Percentiles rank a stretch among this genome's conserved stretches.
These are phyloP conservation scores for Eristalis arbustorum DNA, from an alignment of 2,888 invertebrate genomes.

Conservation along the genomic window DNA sequence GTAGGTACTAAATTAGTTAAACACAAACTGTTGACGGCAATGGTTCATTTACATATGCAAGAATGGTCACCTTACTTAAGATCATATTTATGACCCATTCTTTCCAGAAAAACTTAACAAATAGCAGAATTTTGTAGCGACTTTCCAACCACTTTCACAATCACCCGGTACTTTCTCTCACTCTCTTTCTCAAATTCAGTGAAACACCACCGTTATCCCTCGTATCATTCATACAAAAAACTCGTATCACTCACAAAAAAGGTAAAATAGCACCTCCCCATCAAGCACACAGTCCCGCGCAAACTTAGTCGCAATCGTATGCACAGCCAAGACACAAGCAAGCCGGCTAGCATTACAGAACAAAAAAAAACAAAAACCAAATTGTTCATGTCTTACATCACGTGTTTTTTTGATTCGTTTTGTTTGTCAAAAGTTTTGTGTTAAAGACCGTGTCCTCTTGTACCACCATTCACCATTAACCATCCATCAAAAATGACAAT, in stretches of 20 bases:
- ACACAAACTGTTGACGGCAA: too few relatives aligned
- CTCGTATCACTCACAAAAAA: neutral
- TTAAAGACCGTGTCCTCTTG: neutral
- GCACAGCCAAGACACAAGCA: conserved; percentile 15
- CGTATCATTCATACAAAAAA: conserved; percentile 21
- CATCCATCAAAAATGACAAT: conserved; percentile 74
- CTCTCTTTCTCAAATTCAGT: neutral
- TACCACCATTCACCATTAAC: too few relatives aligned
- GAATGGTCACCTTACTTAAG: too few relatives aligned
- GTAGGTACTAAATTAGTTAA: too few relatives aligned
- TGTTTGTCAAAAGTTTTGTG: neutral
- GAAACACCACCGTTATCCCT: conserved; percentile 11
- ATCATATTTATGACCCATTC: neutral
- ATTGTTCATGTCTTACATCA: conserved; percentile 6
- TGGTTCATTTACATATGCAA: too few relatives aligned
- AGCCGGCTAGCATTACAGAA: conserved; percentile 10
- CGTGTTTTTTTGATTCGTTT: conserved; percentile 47
- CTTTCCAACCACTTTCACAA: neutral
- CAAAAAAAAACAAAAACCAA: neutral
- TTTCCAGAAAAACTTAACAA: too few relatives aligned
- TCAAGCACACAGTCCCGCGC: neutral
- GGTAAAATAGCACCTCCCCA: neutral
- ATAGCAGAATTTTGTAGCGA: neutral
- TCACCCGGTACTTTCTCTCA: neutral
- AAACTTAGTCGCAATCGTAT: conserved; percentile 26